Conservation (phyloP, 2,797 vertebrate genomes). For the Okamejei kenojei region DNA sequence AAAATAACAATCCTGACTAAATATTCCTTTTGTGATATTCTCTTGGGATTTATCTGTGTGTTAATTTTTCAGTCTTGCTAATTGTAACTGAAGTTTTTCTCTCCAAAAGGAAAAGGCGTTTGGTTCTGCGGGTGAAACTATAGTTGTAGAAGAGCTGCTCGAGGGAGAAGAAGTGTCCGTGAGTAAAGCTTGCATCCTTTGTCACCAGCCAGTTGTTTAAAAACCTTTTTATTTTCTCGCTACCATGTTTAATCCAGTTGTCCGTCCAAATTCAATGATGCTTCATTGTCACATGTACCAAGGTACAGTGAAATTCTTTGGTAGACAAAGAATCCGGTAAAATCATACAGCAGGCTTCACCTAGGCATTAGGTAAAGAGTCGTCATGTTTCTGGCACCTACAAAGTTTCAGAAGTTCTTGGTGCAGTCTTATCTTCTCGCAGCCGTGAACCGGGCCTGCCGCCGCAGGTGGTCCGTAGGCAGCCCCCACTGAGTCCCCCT, state of each 20-base stretch:
- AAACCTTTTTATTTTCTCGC: not conserved
- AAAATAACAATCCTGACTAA: not conserved
- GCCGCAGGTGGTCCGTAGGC: no score
- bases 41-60: not conserved
- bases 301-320: no score
- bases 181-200: conserved; percentile 45
- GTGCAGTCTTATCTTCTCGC: no score
- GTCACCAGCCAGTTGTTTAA: not conserved
- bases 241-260: not conserved
- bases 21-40: not conserved
- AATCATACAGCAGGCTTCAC: no score
- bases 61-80: not conserved
- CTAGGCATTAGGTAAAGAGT: no score
- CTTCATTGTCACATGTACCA: no score
- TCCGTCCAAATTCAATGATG: not conserved
- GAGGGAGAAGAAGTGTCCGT: conserved; percentile 95
- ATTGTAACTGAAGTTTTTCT: not conserved
- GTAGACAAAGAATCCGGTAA: no score
- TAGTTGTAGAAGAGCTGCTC: conserved; percentile 88
- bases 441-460: no score
- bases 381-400: no score
- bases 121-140: conserved; percentile 80
- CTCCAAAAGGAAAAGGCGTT: conserved; percentile 72
- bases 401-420: no score
- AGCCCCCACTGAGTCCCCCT: no score